Evolutionary conservation across 2,888 invertebrate genomes (phyloP).

Genomic region (Bellardia bayeri): DNA sequence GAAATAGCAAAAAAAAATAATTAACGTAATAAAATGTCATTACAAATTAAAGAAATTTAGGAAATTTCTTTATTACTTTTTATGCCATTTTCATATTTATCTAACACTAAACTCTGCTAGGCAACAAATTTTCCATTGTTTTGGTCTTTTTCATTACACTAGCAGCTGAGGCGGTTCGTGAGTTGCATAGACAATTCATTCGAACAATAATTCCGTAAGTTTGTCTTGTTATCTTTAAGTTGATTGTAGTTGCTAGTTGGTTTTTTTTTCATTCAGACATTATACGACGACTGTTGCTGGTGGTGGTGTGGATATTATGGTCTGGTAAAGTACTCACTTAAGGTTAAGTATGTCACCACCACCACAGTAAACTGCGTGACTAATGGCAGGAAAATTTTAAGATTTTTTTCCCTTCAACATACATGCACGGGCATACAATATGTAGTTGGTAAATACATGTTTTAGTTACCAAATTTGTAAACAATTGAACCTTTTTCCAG

Average conservation of each 20-base stretch:
- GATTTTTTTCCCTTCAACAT: background rate
- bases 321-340: conserved; percentile 46
- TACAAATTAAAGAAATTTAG: too few species aligned
- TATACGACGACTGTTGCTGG: background rate
- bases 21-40: too few species aligned
- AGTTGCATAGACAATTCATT: conserved; percentile 39
- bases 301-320: background rate
- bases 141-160: background rate
- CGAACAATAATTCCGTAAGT: conserved; percentile 8
- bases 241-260: background rate
- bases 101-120: background rate
- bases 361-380: conserved; percentile 44
- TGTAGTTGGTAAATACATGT: conserved; percentile 1
- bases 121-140: background rate
- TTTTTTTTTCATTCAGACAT: background rate
- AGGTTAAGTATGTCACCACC: conserved; percentile 56
- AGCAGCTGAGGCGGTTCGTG: conserved; percentile 19
- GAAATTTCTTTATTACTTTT: too few species aligned
- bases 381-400: background rate
- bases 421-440: background rate
- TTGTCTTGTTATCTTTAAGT: conserved; percentile 32
- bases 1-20: too few species aligned
- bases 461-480: background rate
- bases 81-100: background rate
- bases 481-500: conserved; percentile 19